Conservation (phyloP, 2,797 vertebrate species). For the Chelonia mydas region DNA sequence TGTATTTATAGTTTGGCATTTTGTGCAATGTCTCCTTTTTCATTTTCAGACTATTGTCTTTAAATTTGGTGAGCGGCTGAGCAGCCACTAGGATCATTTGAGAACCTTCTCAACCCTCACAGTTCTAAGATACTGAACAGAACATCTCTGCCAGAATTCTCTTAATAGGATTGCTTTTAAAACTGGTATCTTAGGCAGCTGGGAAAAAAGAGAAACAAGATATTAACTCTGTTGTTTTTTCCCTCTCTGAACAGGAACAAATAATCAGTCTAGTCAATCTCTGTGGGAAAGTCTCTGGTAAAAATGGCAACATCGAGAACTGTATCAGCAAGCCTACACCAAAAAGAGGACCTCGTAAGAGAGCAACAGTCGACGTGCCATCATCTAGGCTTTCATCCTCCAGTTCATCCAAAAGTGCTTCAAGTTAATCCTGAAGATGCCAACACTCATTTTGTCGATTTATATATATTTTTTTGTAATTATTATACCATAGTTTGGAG, state of each 20-base stretch:
- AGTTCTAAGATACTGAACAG: accelerated
- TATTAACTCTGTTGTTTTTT: slow-evolving; percentile 12
- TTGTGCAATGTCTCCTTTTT: accelerated
- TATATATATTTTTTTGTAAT: slow-evolving; percentile 86
- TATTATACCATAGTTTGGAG: slow-evolving; percentile 92
- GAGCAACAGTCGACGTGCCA: slow-evolving; percentile 92
- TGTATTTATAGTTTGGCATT: not conserved
- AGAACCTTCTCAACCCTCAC: not conserved
- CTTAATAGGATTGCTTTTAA: not conserved
- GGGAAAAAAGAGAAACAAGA: not conserved
- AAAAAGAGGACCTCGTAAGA: slow-evolving; percentile 96
- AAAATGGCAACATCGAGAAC: slow-evolving; percentile 88
- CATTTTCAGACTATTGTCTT: not conserved
- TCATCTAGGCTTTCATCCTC: slow-evolving; percentile 91
- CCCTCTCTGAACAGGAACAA: slow-evolving; percentile 87
- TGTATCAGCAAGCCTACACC: slow-evolving; percentile 89
- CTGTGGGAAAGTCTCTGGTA: slow-evolving; percentile 92
- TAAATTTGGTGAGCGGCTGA: not conserved
- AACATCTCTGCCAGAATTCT: not conserved
- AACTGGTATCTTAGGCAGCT: not conserved
- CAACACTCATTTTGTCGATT: slow-evolving; percentile 80
- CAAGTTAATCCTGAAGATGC: slow-evolving; percentile 87
- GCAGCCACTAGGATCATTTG: not conserved
- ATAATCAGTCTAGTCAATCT: slow-evolving; percentile 97
- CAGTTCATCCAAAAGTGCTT: slow-evolving; percentile 90